Conservation (phyloP, 2,797 vertebrate genomes). For the Vespertilio murinus region DNA sequence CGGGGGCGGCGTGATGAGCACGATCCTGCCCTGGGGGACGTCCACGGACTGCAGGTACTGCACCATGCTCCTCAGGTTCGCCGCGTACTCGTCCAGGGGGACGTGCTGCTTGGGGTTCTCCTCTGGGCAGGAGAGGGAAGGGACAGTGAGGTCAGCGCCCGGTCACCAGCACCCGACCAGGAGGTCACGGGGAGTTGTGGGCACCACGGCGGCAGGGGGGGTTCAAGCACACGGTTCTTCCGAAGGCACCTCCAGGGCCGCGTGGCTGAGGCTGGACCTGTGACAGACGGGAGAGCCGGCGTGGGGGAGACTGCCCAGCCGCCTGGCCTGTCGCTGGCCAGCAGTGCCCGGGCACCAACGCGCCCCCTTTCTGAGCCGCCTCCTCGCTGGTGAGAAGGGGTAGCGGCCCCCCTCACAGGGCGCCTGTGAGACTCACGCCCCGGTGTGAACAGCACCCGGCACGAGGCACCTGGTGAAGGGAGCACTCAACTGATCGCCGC, state of each 20-base stretch:
- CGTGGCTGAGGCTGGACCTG: not conserved
- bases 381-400: not conserved
- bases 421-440: fast-evolving
- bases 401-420: fast-evolving
- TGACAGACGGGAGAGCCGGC: too few relatives aligned
- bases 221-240: too few relatives aligned
- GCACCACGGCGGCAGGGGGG: not conserved
- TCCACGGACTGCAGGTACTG: slow-evolving; percentile 86
- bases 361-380: not conserved
- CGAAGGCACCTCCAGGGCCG: not conserved
- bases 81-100: slow-evolving; percentile 90
- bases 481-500: fast-evolving
- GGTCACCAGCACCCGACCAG: too few relatives aligned
- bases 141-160: fast-evolving
- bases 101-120: slow-evolving; percentile 93
- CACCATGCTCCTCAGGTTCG: slow-evolving; percentile 90
- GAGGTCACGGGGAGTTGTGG: too few relatives aligned
- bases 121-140: slow-evolving; percentile 80
- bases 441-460: too few relatives aligned
- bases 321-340: not conserved
- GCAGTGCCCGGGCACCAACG: not conserved
- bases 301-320: not conserved
- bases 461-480: not conserved
- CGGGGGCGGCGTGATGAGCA: slow-evolving; percentile 94
- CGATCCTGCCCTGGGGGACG: slow-evolving; percentile 86